Conservation (phyloP, 2,113 vertebrate genomes). For the Athene noctua region DNA sequence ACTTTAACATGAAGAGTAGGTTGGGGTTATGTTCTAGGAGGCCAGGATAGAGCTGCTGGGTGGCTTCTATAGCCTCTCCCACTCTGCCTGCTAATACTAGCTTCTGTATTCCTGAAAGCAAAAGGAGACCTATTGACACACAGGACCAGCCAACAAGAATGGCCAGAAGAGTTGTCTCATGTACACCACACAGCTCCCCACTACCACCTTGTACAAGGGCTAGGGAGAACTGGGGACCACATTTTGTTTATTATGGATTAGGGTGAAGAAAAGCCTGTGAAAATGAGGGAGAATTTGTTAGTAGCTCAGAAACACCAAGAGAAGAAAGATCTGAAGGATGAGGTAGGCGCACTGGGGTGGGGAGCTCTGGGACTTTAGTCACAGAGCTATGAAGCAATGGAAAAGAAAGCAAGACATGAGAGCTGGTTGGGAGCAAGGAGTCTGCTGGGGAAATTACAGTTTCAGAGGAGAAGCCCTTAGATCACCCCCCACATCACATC, state of each 20-base stretch:
- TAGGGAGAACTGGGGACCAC: neutral
- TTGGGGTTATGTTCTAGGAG: slow-evolving; percentile 97
- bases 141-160: neutral
- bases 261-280: neutral
- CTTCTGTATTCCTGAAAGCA: slow-evolving; percentile 93
- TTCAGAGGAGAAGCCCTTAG: neutral
- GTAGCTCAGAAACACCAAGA: neutral
- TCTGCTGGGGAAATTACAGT: neutral
- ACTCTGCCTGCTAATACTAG: slow-evolving; percentile 95
- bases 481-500: neutral
- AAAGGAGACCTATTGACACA: slow-evolving; percentile 32
- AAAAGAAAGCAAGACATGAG: neutral
- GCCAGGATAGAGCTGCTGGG: slow-evolving; percentile 92
- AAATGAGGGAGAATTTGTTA: neutral
- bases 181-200: neutral
- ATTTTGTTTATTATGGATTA: neutral
- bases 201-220: neutral
- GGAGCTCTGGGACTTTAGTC: neutral
- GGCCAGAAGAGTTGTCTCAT: neutral
- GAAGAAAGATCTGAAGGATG: neutral
- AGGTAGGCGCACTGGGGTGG: neutral
- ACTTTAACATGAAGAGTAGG: slow-evolving; percentile 99
- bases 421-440: neutral
- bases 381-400: neutral
- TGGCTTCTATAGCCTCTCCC: slow-evolving; percentile 95